Evolutionary conservation across 2,113 vertebrate genomes (phyloP).

Genomic region (Formicarius rufipectus): DNA sequence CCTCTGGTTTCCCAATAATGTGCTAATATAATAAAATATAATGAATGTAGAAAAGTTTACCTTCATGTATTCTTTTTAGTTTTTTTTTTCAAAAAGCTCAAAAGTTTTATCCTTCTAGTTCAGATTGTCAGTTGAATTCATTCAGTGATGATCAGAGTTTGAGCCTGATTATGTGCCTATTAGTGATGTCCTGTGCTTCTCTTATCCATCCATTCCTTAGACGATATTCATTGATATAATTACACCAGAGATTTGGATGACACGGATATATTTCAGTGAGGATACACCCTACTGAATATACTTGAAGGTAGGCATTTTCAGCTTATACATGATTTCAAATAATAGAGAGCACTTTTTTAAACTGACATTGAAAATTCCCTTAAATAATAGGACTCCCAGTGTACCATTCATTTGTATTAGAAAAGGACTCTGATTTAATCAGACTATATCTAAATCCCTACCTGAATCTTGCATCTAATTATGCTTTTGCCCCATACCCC

Average conservation of each 20-base stretch:
- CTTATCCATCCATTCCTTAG: not conserved
- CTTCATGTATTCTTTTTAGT: not conserved
- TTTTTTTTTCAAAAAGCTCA: not conserved
- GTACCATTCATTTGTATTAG: constrained; percentile 17
- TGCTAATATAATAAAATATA: not conserved
- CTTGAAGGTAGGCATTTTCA: not conserved
- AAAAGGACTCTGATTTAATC: constrained; percentile 65
- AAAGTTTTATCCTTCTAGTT: not conserved
- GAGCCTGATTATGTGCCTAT: not conserved
- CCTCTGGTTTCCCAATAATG: not conserved
- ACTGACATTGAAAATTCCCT: not conserved
- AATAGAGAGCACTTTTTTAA: not conserved
- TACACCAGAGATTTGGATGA: not conserved
- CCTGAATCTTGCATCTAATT: constrained; percentile 57
- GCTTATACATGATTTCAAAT: not conserved
- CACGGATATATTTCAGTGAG: not conserved
- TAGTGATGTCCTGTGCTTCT: not conserved
- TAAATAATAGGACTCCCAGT: not conserved
- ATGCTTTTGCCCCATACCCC: not conserved
- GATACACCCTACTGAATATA: not conserved
- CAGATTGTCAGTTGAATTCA: not conserved
- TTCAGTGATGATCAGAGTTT: not conserved
- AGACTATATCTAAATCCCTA: constrained; percentile 53
- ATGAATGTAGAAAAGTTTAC: not conserved
- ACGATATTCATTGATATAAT: not conserved